These are phyloP conservation scores for Enteromius paludinosus DNA, from an alignment of 2,797 vertebrate species.

Conservation along the genomic window DNA sequence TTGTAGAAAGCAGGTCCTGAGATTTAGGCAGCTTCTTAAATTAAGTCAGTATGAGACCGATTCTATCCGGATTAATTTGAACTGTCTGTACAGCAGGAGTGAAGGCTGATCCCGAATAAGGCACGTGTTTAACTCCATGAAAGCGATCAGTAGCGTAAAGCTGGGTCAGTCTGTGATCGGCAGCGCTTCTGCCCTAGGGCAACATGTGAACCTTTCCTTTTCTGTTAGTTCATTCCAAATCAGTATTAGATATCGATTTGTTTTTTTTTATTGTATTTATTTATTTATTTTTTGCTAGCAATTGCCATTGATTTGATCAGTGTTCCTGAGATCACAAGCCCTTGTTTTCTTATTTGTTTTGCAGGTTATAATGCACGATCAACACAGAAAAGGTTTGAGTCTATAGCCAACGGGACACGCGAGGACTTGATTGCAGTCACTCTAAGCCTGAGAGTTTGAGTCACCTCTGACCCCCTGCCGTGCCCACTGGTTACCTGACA, in stretches of 20 bases:
- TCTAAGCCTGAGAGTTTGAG: constrained; percentile 96
- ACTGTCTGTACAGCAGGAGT: constrained; percentile 59
- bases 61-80: constrained; percentile 54
- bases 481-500: constrained; percentile 43
- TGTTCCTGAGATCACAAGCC: constrained; percentile 25
- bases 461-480: constrained; percentile 71
- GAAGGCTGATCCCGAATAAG: neutral
- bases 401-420: constrained; percentile 92
- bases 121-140: constrained; percentile 13
- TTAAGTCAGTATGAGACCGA: constrained; percentile 33
- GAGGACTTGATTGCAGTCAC: constrained; percentile 95
- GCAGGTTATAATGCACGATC: constrained; percentile 93
- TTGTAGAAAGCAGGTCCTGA: constrained; percentile 3
- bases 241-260: neutral
- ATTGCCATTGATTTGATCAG: constrained; percentile 16
- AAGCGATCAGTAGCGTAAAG: constrained; percentile 5
- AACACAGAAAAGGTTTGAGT: constrained; percentile 94
- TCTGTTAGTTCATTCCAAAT: neutral
- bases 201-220: neutral
- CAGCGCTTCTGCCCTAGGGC: neutral
- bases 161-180: neutral
- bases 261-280: neutral
- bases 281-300: constrained; percentile 1
- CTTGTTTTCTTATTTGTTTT: constrained; percentile 44
- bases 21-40: neutral